Percentiles rank a stretch among this genome's conserved stretches.
Conservation (phyloP, 2,888 invertebrate species). For the Caenorhabditis virilis region DNA sequence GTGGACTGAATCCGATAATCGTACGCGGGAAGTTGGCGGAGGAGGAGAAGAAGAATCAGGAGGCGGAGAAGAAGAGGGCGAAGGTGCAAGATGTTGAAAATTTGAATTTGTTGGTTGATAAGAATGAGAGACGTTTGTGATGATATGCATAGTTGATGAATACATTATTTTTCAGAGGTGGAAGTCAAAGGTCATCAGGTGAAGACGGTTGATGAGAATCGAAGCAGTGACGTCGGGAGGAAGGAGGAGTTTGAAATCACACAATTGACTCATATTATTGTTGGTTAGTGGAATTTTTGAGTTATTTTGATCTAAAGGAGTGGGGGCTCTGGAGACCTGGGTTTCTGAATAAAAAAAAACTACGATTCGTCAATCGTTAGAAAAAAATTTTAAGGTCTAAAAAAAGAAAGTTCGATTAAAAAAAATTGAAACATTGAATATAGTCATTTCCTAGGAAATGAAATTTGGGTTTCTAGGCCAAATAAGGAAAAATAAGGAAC, state of each 20-base stretch:
- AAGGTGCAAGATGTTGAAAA: conserved; percentile 11
- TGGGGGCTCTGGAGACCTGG: too few relatives aligned
- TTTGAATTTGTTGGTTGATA: conserved; percentile 4
- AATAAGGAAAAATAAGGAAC: too few relatives aligned
- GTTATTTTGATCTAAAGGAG: too few relatives aligned
- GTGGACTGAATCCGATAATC: conserved; percentile 44
- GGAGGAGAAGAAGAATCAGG: conserved; percentile 16
- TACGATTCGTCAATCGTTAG: too few relatives aligned
- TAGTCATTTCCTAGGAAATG: too few relatives aligned
- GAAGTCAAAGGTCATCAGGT: conserved; percentile 29
- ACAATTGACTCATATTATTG: conserved; percentile 54
- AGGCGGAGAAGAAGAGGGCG: conserved; percentile 11
- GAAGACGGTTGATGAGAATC: conserved; percentile 20
- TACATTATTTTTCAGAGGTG: conserved; percentile 25
- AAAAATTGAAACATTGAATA: too few relatives aligned
- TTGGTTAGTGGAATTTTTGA: too few relatives aligned
- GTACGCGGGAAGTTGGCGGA: conserved; percentile 21
- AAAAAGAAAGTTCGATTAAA: too few relatives aligned
- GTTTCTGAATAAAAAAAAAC: too few relatives aligned
- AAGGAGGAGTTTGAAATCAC: conserved; percentile 25
- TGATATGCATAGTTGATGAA: too few relatives aligned
- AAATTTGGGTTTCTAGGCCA: too few relatives aligned
- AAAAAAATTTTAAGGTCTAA: too few relatives aligned
- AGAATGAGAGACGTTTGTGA: conserved; percentile 15
- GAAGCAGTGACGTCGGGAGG: conserved; percentile 8